phyloP scores from a whole-genome alignment of 2,797 vertebrate species.

The Peromyscus melanophrys region DNA sequence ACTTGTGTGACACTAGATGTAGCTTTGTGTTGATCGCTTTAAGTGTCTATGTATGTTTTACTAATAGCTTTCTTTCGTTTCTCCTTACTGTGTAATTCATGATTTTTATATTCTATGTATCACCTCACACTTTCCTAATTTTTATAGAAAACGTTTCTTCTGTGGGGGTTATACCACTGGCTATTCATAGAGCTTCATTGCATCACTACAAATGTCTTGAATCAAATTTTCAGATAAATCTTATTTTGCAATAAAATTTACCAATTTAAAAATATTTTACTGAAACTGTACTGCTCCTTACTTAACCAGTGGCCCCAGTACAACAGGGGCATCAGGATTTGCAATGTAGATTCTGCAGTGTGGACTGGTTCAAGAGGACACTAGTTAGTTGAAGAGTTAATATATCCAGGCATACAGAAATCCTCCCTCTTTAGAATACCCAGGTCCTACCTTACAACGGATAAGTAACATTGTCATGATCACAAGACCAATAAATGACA shows the following conservation, averaged over 20 bases:
- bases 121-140: background rate
- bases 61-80: background rate
- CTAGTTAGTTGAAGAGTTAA: background rate
- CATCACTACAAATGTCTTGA: conserved; percentile 3
- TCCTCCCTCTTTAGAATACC: background rate
- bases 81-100: background rate
- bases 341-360: background rate
- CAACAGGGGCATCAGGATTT: background rate
- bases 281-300: background rate
- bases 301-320: background rate
- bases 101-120: background rate
- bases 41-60: background rate
- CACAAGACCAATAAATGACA: background rate
- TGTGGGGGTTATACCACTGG: background rate
- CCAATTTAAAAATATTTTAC: background rate
- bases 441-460: background rate
- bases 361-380: background rate
- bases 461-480: background rate
- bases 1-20: background rate
- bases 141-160: conserved; percentile 11
- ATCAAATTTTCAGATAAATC: conserved; percentile 28
- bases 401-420: background rate
- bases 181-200: background rate
- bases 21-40: conserved; percentile 7
- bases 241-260: conserved; percentile 7